Conservation (phyloP, 2,797 vertebrate species). For the Okamejei kenojei region DNA sequence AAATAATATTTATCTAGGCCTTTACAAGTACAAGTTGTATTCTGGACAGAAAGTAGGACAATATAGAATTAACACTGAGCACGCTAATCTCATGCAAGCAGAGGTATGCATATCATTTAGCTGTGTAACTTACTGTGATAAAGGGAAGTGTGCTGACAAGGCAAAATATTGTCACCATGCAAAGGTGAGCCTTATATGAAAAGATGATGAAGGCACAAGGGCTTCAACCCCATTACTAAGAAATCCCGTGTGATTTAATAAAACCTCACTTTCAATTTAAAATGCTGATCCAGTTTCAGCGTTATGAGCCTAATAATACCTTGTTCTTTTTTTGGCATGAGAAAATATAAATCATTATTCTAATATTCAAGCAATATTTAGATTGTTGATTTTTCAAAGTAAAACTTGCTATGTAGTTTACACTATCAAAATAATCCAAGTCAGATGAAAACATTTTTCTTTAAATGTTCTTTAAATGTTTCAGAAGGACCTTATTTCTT, state of each 20-base stretch:
- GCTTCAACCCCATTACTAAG: too few relatives aligned
- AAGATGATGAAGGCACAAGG: not conserved
- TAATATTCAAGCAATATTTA: too few relatives aligned
- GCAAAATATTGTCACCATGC: not conserved
- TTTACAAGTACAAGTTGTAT: not conserved
- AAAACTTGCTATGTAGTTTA: not conserved
- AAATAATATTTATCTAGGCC: not conserved
- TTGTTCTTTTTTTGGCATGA: too few relatives aligned
- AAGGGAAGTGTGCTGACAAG: not conserved
- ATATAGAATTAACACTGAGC: not conserved
- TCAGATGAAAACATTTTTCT: not conserved
- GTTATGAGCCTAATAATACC: too few relatives aligned
- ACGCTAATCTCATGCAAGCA: not conserved
- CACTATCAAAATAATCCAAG: not conserved
- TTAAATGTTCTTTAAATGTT: not conserved
- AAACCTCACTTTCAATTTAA: too few relatives aligned
- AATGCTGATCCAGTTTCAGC: too few relatives aligned
- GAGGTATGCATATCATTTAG: not conserved
- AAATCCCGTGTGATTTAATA: too few relatives aligned
- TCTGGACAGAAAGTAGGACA: not conserved
- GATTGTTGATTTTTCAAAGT: too few relatives aligned
- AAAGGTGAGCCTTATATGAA: not conserved
- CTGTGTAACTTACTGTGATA: not conserved
- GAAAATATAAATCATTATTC: too few relatives aligned
- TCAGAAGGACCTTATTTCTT: not conserved